These are phyloP conservation scores for Noctua janthina DNA, from an alignment of 2,888 invertebrate genomes.

Conservation along the genomic window DNA sequence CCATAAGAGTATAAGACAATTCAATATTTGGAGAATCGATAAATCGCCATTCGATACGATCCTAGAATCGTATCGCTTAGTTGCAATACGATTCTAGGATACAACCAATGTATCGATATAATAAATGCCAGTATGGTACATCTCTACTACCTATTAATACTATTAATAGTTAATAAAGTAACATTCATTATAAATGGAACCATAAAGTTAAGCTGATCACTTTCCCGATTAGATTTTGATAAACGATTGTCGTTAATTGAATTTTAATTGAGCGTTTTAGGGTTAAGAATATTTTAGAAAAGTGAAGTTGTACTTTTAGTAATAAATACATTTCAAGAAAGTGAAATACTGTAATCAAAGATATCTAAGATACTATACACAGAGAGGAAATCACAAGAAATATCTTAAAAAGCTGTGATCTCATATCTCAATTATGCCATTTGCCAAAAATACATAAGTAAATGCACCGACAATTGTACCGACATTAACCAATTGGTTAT, in stretches of 20 bases:
- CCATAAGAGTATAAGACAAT: neutral
- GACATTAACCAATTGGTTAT: neutral
- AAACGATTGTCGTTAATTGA: constrained; percentile 42
- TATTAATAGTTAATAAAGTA: constrained; percentile 58
- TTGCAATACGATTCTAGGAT: neutral
- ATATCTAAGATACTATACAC: neutral
- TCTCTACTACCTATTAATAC: constrained; percentile 43
- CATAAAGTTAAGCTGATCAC: constrained; percentile 44
- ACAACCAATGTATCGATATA: neutral
- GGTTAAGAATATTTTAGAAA: constrained; percentile 18
- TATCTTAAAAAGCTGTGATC: neutral
- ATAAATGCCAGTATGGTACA: neutral
- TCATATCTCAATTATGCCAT: neutral
- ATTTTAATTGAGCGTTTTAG: constrained; percentile 37
- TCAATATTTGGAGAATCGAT: neutral
- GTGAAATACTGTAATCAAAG: neutral
- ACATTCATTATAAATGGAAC: constrained; percentile 41
- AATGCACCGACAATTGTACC: neutral
- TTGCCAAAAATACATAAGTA: neutral
- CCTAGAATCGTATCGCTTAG: neutral
- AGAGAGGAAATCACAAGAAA: neutral
- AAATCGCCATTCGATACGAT: neutral
- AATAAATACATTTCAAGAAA: neutral
- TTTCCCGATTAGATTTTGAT: constrained; percentile 55
- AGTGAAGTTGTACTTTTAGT: neutral